Evolutionary conservation across 2,797 vertebrate genomes (phyloP).

Genomic region (Neopelma chrysocephalum): DNA sequence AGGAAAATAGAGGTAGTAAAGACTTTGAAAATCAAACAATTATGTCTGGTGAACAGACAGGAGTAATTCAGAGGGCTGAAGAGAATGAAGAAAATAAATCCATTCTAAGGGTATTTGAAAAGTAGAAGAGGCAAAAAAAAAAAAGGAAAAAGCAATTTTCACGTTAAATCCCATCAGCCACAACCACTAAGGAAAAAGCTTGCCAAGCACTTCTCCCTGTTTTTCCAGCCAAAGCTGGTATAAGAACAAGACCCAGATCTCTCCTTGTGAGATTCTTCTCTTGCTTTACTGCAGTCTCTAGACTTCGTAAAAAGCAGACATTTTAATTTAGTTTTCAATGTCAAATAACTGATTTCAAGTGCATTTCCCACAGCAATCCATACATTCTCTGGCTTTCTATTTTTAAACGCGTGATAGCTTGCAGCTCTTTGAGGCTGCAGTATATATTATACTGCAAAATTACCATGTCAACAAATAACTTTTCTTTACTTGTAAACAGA

Average conservation of each 20-base stretch:
- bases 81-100: background rate
- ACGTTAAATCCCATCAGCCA: background rate
- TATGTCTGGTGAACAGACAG: background rate
- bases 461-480: conserved; percentile 56
- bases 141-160: background rate
- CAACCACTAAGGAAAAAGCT: background rate
- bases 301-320: background rate
- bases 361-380: conserved; percentile 22
- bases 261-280: background rate
- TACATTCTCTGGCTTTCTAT: background rate
- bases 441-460: conserved; percentile 28
- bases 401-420: background rate
- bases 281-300: background rate
- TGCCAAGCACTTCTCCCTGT: background rate
- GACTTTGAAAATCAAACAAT: background rate
- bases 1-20: background rate
- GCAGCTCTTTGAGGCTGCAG: conserved; percentile 1
- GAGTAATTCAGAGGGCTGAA: background rate
- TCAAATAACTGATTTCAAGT: conserved; percentile 34
- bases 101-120: background rate
- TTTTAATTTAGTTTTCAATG: conserved; percentile 42
- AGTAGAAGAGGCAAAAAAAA: background rate
- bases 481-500: conserved; percentile 39
- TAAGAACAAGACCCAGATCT: background rate
- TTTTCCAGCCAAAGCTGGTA: background rate